phyloP scores from a whole-genome alignment of 2,888 invertebrate genomes.

The Catocala sponsa region DNA sequence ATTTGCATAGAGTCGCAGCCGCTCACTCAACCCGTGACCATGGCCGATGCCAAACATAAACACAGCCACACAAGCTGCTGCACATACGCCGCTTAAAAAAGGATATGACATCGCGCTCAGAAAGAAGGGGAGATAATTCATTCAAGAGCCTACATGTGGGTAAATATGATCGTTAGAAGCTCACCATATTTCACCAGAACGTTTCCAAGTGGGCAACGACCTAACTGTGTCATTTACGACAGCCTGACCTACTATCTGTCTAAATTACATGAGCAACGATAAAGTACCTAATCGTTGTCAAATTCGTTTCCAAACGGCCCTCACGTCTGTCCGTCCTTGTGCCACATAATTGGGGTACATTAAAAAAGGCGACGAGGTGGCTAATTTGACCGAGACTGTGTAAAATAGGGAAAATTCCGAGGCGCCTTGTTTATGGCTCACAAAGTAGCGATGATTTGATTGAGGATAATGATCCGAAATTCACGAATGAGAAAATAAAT shows the following conservation, averaged over 20 bases:
- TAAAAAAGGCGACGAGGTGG: slow-evolving; percentile 33
- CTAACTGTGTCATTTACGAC: no score
- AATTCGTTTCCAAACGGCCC: slow-evolving; percentile 8
- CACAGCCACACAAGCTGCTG: no score
- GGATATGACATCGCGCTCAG: no score
- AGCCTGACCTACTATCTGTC: background rate
- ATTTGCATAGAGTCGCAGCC: no score
- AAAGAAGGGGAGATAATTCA: no score
- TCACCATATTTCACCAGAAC: no score
- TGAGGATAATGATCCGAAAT: background rate
- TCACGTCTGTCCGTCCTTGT: slow-evolving; percentile 16
- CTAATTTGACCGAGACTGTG: slow-evolving; percentile 24
- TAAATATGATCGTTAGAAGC: no score
- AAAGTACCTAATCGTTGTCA: background rate
- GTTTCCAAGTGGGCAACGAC: no score
- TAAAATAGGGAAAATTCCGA: slow-evolving; percentile 20
- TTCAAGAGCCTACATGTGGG: no score
- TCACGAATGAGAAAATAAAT: background rate
- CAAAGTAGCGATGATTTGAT: slow-evolving; percentile 10
- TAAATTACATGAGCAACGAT: background rate
- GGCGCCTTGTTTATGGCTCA: slow-evolving; percentile 14
- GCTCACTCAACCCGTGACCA: no score
- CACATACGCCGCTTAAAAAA: no score
- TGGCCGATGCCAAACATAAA: no score
- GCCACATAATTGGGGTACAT: slow-evolving; percentile 30